phyloP scores from a whole-genome alignment of 2,797 vertebrate species.

The Sebastes diaconus region DNA sequence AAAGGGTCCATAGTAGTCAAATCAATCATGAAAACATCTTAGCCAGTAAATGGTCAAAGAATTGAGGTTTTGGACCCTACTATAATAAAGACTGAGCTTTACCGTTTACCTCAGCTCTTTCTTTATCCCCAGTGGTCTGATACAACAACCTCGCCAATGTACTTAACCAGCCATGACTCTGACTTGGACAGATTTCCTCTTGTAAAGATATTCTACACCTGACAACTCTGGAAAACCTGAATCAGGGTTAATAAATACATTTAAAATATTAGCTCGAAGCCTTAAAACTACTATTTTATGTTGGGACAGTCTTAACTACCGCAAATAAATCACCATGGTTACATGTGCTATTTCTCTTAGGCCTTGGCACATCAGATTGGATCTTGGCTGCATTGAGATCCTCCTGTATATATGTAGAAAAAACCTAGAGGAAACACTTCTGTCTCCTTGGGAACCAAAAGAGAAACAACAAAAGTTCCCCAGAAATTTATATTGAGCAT shows the following conservation, averaged over 20 bases:
- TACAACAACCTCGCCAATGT: background rate
- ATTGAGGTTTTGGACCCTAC: background rate
- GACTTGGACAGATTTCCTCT: background rate
- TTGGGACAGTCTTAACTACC: background rate
- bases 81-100: constrained; percentile 25
- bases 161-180: constrained; percentile 43
- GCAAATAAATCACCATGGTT: constrained; percentile 15
- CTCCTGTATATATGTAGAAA: background rate
- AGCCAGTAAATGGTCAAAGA: background rate
- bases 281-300: constrained; percentile 4
- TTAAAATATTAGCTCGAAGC: constrained; percentile 6
- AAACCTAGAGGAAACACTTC: constrained; percentile 18
- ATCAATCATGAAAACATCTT: background rate
- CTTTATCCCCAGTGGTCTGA: background rate
- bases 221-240: constrained; percentile 23
- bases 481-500: constrained; percentile 5
- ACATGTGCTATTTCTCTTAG: constrained; percentile 1
- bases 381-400: constrained; percentile 20
- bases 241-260: constrained; percentile 30
- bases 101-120: constrained; percentile 3
- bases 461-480: constrained; percentile 10
- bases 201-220: constrained; percentile 22
- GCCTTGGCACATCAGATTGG: constrained; percentile 19
- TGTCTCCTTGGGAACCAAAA: background rate
- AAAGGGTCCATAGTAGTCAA: background rate